These are phyloP conservation scores for Neoaliturus tenellus DNA, from an alignment of 2,888 invertebrate genomes.

Conservation along the genomic window DNA sequence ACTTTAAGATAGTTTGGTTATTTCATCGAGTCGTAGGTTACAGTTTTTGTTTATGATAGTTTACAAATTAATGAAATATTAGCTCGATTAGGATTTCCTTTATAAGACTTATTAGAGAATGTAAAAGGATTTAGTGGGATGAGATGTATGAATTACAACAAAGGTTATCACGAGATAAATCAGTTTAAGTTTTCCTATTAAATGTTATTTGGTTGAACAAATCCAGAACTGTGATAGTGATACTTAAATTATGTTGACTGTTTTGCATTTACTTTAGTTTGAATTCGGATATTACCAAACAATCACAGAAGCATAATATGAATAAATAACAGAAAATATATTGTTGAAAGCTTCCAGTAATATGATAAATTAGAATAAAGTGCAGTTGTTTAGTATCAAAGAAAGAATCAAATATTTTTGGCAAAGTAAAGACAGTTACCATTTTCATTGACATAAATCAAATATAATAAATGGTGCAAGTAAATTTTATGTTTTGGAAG, in stretches of 20 bases:
- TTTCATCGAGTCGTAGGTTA: not conserved
- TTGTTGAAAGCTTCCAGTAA: too few species aligned
- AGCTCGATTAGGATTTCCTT: not conserved
- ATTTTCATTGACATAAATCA: not conserved
- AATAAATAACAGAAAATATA: too few species aligned
- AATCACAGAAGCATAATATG: not conserved
- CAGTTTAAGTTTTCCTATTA: too few species aligned
- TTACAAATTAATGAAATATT: not conserved
- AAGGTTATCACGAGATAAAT: too few species aligned
- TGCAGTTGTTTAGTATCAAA: too few species aligned
- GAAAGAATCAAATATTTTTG: not conserved
- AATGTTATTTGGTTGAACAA: not conserved
- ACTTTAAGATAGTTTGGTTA: slow-evolving; percentile 15
- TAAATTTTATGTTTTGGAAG: not conserved
- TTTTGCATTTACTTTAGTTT: not conserved
- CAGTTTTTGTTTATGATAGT: not conserved
- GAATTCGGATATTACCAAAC: not conserved
- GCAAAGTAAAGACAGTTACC: not conserved
- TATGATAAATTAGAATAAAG: too few species aligned
- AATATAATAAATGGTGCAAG: not conserved
- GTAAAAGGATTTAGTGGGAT: not conserved
- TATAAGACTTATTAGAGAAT: slow-evolving; percentile 18
- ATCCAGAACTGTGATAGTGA: slow-evolving; percentile 21
- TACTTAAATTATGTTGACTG: not conserved
- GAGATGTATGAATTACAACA: too few species aligned